Evolutionary conservation across 2,888 invertebrate species (phyloP).

Genomic region (Conchocele bisecta): DNA sequence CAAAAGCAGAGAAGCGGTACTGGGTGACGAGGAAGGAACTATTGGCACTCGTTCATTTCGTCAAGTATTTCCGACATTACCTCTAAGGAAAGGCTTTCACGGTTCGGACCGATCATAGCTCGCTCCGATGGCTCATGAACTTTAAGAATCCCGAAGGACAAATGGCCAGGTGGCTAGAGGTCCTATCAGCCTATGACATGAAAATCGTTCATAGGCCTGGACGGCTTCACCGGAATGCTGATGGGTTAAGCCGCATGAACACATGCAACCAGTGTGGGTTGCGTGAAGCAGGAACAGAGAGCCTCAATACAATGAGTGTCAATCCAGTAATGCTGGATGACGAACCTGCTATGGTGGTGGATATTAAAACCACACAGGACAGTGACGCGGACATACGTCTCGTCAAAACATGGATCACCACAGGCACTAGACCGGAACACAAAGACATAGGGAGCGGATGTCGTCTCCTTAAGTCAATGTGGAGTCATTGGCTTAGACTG

Average conservation of each 20-base stretch:
- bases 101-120: slow-evolving; percentile 6
- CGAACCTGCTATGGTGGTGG: too few species aligned
- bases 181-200: background rate
- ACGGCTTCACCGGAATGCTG: slow-evolving; percentile 5
- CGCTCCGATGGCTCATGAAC: background rate
- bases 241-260: slow-evolving; percentile 1
- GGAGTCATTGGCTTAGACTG: too few species aligned
- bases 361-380: too few species aligned
- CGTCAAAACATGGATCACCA: too few species aligned
- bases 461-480: too few species aligned
- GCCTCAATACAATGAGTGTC: too few species aligned
- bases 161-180: slow-evolving; percentile 3
- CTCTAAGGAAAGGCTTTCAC: slow-evolving; percentile 3
- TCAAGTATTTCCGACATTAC: slow-evolving; percentile 1
- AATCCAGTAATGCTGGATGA: too few species aligned
- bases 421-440: too few species aligned
- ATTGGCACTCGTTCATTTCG: slow-evolving; percentile 1
- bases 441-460: too few species aligned
- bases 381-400: too few species aligned
- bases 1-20: slow-evolving; percentile 5
- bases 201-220: background rate
- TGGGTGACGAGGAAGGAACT: slow-evolving; percentile 27
- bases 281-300: too few species aligned
- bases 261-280: slow-evolving; percentile 6
- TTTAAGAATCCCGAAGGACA: background rate